phyloP scores from a whole-genome alignment of 2,113 vertebrate species.

The Sialia sialis region DNA sequence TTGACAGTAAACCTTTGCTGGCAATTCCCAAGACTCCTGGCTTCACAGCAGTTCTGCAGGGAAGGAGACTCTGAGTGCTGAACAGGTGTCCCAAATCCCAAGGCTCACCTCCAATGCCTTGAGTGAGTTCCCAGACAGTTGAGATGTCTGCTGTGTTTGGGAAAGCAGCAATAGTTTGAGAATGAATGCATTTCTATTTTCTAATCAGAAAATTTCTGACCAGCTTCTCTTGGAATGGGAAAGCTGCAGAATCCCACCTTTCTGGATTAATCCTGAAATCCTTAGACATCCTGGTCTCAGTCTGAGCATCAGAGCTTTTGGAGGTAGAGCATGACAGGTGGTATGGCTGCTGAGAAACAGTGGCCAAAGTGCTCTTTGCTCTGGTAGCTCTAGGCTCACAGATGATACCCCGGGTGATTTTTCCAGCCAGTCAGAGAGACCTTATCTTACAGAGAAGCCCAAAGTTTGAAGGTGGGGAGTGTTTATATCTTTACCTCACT shows the following conservation, averaged over 20 bases:
- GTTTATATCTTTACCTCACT: neutral
- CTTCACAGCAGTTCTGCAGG: neutral
- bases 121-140: neutral
- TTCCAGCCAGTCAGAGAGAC: neutral
- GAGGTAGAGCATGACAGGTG: neutral
- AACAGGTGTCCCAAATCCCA: neutral
- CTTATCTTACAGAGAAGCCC: neutral
- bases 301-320: neutral
- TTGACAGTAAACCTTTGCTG: neutral
- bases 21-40: neutral
- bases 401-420: neutral
- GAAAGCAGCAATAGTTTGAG: neutral
- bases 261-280: neutral
- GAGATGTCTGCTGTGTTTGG: neutral
- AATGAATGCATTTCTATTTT: neutral
- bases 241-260: neutral
- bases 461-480: neutral
- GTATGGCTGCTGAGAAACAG: neutral
- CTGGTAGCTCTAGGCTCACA: neutral
- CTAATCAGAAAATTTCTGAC: neutral
- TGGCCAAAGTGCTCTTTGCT: neutral
- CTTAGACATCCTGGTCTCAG: neutral
- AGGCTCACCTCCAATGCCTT: neutral
- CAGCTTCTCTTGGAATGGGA: neutral
- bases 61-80: neutral